Evolutionary conservation across 2,113 vertebrate genomes (phyloP), one percentile per base, ranked within the genome.

Genomic region (Odontesthes bonariensis): DNA sequence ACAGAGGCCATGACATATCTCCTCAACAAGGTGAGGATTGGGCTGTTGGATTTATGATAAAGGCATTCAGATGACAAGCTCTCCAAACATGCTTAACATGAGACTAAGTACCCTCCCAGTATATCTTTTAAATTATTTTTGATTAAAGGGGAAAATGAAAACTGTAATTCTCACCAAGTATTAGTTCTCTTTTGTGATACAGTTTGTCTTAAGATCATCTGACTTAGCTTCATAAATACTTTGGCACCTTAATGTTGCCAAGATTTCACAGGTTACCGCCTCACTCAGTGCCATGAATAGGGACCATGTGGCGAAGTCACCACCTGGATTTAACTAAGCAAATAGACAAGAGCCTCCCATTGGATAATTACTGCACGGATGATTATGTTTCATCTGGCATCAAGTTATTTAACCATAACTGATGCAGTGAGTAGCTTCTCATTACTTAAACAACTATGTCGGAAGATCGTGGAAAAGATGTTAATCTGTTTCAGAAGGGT

Each of bases 1-100:
- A 91, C 92, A 33, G 97, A 98, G 74, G 98, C 98, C 1, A 86
- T 99, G 33, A 87, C 95, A 5, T 94, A 97, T 85, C 89, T 99
- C 56, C 88, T 97, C 62, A 94, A 93, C 87, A 98, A 97, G 96
- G 98, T 98, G 49, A 85, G 68, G 23, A 20, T 9, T 4, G 6
- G 32, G 20, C 17, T 60, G 11, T 49, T 38, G 2, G 1, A 8
- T 65, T 13, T 8, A 19, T 22, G 10, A 53, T 23, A 8, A 11
- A 53, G 19, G 16, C 42, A 16, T 3, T 12, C 27, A 27, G 27
- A 27, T 27, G 27, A 27, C 3, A 27, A 27, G 27, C 27, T 27
- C 27, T 27, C 27, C 27, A 42, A 42, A 42, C 40, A 12, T 42
- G 9, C 7, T 38, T 38, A 38, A 8, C 42, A 44, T 3, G 42